Conservation (phyloP, 2,797 vertebrate species). For the Diglossa cyanea region DNA sequence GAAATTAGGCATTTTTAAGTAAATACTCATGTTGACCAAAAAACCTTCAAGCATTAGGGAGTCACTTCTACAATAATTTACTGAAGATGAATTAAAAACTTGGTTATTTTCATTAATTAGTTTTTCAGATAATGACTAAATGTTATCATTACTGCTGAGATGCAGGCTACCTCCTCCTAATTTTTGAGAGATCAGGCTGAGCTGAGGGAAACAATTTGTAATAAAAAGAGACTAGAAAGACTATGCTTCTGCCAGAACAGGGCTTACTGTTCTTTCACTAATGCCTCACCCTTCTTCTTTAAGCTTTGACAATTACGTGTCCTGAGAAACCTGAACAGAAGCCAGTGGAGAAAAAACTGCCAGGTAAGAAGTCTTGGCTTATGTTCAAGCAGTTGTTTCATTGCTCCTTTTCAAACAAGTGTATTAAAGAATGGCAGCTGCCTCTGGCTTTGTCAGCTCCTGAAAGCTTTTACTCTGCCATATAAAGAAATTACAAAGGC, state of each 20-base stretch:
- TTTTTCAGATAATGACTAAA: not conserved
- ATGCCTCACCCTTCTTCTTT: not conserved
- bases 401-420: not conserved
- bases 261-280: not conserved
- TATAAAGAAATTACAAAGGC: not conserved
- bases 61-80: not conserved
- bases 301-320: constrained; percentile 88
- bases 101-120: not conserved
- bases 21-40: not conserved
- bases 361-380: constrained; percentile 76
- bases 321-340: constrained; percentile 79
- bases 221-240: not conserved
- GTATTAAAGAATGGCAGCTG: not conserved
- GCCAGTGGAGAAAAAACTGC: constrained; percentile 86
- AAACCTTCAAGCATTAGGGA: not conserved
- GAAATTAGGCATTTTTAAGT: not conserved
- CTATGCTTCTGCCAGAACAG: not conserved
- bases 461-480: not conserved
- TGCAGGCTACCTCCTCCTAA: not conserved
- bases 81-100: not conserved
- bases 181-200: not conserved
- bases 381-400: not conserved
- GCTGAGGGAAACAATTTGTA: not conserved
- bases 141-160: not conserved
- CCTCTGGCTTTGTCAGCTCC: not conserved